A percentile compares a stretch with the other conserved stretches of the same genome.
These are phyloP conservation scores for Saguinus midas DNA, from an alignment of 2,113 vertebrate species.

Conservation along the genomic window DNA sequence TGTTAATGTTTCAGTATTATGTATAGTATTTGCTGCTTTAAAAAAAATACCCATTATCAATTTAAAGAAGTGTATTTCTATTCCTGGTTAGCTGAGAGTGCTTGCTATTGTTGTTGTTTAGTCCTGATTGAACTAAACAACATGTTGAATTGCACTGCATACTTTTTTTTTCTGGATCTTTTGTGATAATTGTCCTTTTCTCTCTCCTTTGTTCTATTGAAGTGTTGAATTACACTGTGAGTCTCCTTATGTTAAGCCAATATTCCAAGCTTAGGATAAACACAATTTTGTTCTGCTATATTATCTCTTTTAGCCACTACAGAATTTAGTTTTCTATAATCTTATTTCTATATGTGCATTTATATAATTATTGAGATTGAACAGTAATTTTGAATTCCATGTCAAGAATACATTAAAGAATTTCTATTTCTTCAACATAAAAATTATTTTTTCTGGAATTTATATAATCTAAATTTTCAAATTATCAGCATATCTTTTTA, in stretches of 20 bases:
- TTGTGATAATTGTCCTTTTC: background rate
- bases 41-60: background rate
- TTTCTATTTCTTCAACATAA: background rate
- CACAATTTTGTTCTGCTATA: background rate
- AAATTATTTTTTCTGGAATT: background rate
- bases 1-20: background rate
- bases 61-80: background rate
- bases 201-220: background rate
- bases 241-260: background rate
- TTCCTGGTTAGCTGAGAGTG: background rate
- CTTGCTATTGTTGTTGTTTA: background rate
- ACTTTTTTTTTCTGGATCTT: background rate
- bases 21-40: background rate
- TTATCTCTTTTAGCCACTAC: background rate
- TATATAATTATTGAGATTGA: background rate
- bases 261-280: background rate
- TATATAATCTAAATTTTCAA: background rate
- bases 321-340: background rate
- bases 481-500: background rate
- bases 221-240: background rate
- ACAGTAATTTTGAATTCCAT: background rate
- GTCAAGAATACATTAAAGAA: background rate
- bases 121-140: background rate
- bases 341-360: background rate
- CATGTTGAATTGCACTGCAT: background rate